These are phyloP conservation scores for Melanotus villosus DNA, from an alignment of 2,888 invertebrate genomes.

Conservation along the genomic window DNA sequence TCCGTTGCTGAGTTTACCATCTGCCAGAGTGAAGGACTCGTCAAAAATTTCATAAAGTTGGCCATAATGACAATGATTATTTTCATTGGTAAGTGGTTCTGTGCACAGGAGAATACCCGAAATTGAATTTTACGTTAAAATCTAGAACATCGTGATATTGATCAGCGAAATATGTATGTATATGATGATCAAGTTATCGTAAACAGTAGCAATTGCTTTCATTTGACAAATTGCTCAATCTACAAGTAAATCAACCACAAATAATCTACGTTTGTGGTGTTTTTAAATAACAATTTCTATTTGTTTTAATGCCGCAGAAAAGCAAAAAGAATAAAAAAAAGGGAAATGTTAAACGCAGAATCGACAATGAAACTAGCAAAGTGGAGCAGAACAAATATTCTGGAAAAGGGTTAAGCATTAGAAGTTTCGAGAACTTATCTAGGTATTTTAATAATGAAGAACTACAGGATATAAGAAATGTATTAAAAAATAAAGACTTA, in stretches of 20 bases:
- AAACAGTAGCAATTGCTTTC: too few relatives aligned
- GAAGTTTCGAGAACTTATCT: slow-evolving; percentile 47
- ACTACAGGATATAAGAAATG: slow-evolving; percentile 58
- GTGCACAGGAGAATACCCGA: too few relatives aligned
- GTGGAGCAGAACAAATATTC: slow-evolving; percentile 29
- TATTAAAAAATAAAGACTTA: slow-evolving; percentile 61
- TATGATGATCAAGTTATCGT: too few relatives aligned
- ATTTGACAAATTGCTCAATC: slow-evolving; percentile 21
- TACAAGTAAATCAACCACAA: slow-evolving; percentile 27
- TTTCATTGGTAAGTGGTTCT: too few relatives aligned
- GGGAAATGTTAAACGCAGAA: slow-evolving; percentile 42
- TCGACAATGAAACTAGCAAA: slow-evolving; percentile 38
- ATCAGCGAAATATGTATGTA: too few relatives aligned
- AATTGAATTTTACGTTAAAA: too few relatives aligned
- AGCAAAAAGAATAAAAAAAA: slow-evolving; percentile 53
- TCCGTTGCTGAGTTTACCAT: too few relatives aligned
- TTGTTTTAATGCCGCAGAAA: slow-evolving; percentile 54
- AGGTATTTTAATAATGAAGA: slow-evolving; percentile 60
- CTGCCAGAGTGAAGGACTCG: too few relatives aligned
- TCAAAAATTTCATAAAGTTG: too few relatives aligned
- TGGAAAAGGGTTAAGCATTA: slow-evolving; percentile 24
- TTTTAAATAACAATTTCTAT: slow-evolving; percentile 19
- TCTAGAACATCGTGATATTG: too few relatives aligned
- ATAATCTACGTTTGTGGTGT: slow-evolving; percentile 37
- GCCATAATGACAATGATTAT: too few relatives aligned